phyloP scores from a whole-genome alignment of 1,140 invertebrate species.

The Acromyrmex charruanus region DNA sequence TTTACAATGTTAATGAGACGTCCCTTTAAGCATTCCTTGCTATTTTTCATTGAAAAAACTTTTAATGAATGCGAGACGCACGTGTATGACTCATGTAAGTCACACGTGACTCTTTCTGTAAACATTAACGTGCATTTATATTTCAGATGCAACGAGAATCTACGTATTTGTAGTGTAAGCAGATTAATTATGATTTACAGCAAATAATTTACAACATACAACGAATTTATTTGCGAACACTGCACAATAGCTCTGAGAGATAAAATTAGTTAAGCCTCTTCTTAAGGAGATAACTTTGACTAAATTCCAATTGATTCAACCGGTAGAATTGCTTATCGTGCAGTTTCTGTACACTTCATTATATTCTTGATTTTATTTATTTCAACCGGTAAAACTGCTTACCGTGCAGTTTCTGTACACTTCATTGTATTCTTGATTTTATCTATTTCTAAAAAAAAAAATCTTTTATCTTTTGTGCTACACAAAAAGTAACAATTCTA shows the following conservation, averaged over 20 bases:
- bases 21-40: background rate
- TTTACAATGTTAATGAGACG: background rate
- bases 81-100: conserved; percentile 43
- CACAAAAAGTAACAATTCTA: background rate
- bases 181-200: background rate
- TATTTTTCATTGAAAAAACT: conserved; percentile 33
- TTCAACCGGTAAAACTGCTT: background rate
- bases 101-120: conserved; percentile 54
- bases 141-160: conserved; percentile 7
- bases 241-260: background rate
- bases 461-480: background rate
- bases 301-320: conserved; percentile 1
- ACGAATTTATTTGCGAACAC: background rate
- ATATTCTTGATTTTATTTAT: background rate
- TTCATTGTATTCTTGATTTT: background rate
- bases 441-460: background rate
- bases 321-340: background rate
- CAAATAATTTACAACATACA: background rate
- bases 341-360: background rate
- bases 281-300: background rate
- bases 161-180: conserved; percentile 24
- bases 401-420: background rate
- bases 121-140: conserved; percentile 29
- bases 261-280: background rate
- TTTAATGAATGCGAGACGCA: conserved; percentile 8